A percentile compares a stretch with the other conserved stretches of the same genome.
phyloP scores from a whole-genome alignment of 2,888 invertebrate genomes.

The Lithodes maja region DNA sequence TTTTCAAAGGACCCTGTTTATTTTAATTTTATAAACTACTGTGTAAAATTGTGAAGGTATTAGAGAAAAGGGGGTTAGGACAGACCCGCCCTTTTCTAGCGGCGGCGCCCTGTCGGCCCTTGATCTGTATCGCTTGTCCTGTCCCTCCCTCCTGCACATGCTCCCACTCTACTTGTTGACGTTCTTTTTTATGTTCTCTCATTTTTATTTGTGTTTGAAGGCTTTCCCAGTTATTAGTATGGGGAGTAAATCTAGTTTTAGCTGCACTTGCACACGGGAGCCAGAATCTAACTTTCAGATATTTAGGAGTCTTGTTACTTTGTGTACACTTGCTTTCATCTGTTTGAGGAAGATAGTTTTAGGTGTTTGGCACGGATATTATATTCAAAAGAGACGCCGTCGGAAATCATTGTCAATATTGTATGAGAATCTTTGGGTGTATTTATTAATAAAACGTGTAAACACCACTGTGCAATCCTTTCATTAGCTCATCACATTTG shows the following conservation, averaged over 20 bases:
- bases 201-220: conserved; percentile 34
- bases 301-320: conserved; percentile 35
- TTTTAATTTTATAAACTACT: conserved; percentile 57
- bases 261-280: conserved; percentile 22
- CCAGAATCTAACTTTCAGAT: conserved; percentile 26
- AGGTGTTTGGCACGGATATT: conserved; percentile 70
- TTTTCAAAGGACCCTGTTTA: conserved; percentile 28
- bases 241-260: conserved; percentile 42
- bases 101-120: conserved; percentile 65
- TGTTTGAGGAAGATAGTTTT: conserved; percentile 65
- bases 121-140: neutral
- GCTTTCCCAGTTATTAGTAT: conserved; percentile 31
- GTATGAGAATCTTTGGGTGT: conserved; percentile 62
- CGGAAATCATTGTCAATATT: conserved; percentile 67
- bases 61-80: conserved; percentile 54
- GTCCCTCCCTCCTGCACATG: neutral
- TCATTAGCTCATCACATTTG: conserved; percentile 58
- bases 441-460: conserved; percentile 69
- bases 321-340: conserved; percentile 48
- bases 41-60: conserved; percentile 47
- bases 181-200: conserved; percentile 30
- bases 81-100: conserved; percentile 56
- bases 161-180: conserved; percentile 31
- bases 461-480: conserved; percentile 48
- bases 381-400: conserved; percentile 69